Conservation (phyloP, 2,113 vertebrate species). For the Danionella cerebrum region DNA sequence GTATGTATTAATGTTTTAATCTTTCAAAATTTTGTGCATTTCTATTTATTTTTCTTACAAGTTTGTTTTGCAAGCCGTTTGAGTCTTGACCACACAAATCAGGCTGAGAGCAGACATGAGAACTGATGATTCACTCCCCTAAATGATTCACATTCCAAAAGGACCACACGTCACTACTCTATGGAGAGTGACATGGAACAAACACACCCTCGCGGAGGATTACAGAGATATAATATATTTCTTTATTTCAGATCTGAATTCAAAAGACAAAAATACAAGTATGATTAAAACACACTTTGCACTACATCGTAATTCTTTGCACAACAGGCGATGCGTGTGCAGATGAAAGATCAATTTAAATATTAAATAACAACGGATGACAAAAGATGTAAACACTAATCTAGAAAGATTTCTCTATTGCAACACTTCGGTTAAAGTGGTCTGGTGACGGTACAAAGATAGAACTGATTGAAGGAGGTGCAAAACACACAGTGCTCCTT, state of each 20-base stretch:
- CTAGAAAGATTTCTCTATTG: constrained; percentile 86
- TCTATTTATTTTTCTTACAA: too few species aligned
- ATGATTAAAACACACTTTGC: constrained; percentile 95
- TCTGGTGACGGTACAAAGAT: constrained; percentile 87
- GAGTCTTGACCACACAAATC: too few species aligned
- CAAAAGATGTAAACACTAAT: constrained; percentile 88
- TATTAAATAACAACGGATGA: constrained; percentile 98
- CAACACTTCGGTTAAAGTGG: constrained; percentile 93
- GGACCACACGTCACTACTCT: too few species aligned
- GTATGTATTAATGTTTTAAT: too few species aligned
- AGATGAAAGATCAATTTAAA: constrained; percentile 97
- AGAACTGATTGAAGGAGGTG: constrained; percentile 66
- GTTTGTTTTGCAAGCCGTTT: too few species aligned
- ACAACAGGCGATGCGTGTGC: constrained; percentile 90
- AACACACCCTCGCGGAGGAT: constrained; percentile 40
- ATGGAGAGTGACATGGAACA: too few species aligned
- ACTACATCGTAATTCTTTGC: constrained; percentile 94
- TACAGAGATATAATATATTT: constrained; percentile 65
- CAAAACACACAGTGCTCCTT: constrained; percentile 77
- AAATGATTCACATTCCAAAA: too few species aligned
- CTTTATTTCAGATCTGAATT: constrained; percentile 86
- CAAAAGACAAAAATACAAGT: constrained; percentile 99
- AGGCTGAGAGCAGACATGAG: too few species aligned
- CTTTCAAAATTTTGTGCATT: too few species aligned
- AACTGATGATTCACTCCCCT: too few species aligned